Percentiles rank a stretch among this genome's conserved stretches.
These are phyloP conservation scores for Dipodomys merriami DNA, from an alignment of 2,113 vertebrate species.

Conservation along the genomic window DNA sequence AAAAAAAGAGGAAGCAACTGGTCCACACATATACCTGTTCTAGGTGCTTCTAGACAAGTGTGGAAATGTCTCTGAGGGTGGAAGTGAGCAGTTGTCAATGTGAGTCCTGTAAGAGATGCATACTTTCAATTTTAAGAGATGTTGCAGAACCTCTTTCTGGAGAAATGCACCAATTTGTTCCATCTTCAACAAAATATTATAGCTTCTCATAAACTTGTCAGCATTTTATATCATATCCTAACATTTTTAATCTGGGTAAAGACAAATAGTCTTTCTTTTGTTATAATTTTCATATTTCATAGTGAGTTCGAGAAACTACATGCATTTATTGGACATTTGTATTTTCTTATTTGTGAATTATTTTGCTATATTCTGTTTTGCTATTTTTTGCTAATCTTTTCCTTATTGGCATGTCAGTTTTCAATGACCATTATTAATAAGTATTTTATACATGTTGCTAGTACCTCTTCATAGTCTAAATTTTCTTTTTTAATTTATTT, in stretches of 20 bases:
- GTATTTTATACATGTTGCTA: neutral
- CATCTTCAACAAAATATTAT: neutral
- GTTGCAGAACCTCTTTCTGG: neutral
- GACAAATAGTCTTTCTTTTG: neutral
- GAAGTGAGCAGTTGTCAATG: neutral
- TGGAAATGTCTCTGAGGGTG: neutral
- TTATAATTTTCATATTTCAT: neutral
- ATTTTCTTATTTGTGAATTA: neutral
- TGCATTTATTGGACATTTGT: neutral
- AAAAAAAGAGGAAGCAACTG: neutral
- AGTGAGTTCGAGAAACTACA: neutral
- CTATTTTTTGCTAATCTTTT: neutral
- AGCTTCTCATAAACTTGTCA: neutral
- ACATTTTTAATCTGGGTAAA: neutral
- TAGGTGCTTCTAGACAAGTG: neutral
- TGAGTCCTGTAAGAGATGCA: neutral
- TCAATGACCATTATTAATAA: neutral
- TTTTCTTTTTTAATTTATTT: neutral
- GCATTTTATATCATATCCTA: neutral
- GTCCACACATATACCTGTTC: neutral
- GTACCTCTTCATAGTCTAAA: neutral
- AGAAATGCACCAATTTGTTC: too few relatives aligned
- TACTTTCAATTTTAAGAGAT: constrained; percentile 47
- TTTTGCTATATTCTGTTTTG: neutral
- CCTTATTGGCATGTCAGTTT: neutral